Evolutionary conservation across 2,888 invertebrate genomes (phyloP).

Genomic region (Tenthredo notha): DNA sequence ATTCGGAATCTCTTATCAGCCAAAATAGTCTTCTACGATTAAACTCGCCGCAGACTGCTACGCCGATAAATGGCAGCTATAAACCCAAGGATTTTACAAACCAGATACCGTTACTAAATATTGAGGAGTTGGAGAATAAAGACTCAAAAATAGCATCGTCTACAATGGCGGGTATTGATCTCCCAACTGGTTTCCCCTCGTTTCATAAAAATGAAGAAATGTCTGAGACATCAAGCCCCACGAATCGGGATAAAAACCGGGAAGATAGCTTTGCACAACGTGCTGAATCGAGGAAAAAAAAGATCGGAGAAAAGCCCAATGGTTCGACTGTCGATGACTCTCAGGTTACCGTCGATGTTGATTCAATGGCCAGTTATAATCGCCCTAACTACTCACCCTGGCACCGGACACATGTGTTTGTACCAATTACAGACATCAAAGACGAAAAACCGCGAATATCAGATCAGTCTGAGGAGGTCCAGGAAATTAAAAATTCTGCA

Average conservation of each 20-base stretch:
- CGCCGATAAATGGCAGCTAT: neutral
- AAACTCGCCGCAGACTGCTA: neutral
- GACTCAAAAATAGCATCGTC: neutral
- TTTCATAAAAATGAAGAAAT: constrained; percentile 25
- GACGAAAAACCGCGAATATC: neutral
- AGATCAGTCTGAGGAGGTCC: neutral
- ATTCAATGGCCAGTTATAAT: neutral
- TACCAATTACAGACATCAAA: neutral
- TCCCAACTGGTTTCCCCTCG: neutral
- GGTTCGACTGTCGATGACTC: neutral
- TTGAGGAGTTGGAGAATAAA: constrained; percentile 17
- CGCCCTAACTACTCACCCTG: neutral
- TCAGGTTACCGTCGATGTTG: neutral
- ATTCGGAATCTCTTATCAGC: neutral
- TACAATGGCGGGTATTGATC: constrained; percentile 1
- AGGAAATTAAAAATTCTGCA: neutral
- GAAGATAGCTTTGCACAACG: neutral
- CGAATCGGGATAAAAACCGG: neutral
- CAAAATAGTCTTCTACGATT: neutral
- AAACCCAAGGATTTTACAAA: neutral
- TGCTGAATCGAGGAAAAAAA: neutral
- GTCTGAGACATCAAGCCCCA: neutral
- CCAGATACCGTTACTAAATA: constrained; percentile 11
- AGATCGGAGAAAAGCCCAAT: neutral
- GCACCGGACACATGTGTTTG: neutral